Base-by-base conservation (phyloP, 2,113 vertebrate species). In the Dryoscopus gambensis region DNA sequence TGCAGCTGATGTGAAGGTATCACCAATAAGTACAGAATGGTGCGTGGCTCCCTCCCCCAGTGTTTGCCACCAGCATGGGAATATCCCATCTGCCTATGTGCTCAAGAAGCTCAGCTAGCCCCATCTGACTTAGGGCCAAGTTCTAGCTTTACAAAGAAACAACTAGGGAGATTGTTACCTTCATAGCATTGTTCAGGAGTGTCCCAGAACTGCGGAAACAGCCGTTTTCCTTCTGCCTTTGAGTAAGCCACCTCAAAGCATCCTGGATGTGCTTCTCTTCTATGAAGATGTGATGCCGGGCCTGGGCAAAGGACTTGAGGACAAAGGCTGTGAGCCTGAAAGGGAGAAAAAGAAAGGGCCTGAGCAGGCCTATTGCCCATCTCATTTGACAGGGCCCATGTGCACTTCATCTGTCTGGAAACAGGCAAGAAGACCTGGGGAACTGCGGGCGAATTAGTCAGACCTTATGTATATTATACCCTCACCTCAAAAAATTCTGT, bases 241-340 rank as follows among this genome's bases (percentile, higher is more conserved):
- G n/a, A n/a, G n/a, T n/a, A n/a, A n/a, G n/a, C n/a, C n/a, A n/a
- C n/a, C n/a, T 2, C 39, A 96, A 91, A 49, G 98, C 95, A 40
- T 96, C 76, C 2, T 44, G 92, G 35, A 98, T 96, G 47, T 98
- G 92, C 11, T 4, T 49, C 53, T 97, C 93, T 18, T 98, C 97
- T 22, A 98, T 97, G 92, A 96, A 98, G 90, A 98, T 97, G 39
- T 97, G 52, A 42, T 20, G 24, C 55, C 56, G 92, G n/a, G 98
- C 97, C 79, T 95, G 97, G 11, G 97, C 96, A 64, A 98, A 98
- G 57, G 96, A 96, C 97, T 98, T 98, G 56, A 98, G 90, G 13
- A 98, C 97, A 64, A 98, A 98, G 13, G 98, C 98, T 1, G 98
- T 98, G 44, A 98, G 96, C 98, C 98, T 98, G 84, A 13, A 52